Percentiles rank a stretch among this genome's conserved stretches.
These are phyloP conservation scores for Megalopta genalis DNA, from an alignment of 1,140 invertebrate genomes.

Conservation along the genomic window DNA sequence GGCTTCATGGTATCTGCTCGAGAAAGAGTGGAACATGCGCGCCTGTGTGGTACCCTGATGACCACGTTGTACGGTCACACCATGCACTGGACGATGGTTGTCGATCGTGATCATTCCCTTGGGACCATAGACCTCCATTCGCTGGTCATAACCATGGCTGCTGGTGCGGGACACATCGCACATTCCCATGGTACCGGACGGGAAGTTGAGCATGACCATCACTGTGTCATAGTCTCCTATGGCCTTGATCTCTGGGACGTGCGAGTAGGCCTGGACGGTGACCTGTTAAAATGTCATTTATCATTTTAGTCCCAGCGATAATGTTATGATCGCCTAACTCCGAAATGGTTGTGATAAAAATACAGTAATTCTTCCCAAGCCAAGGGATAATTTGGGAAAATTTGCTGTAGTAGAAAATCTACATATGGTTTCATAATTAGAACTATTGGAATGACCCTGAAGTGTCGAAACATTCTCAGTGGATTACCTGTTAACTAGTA, in stretches of 20 bases:
- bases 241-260: slow-evolving; percentile 82
- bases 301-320: too few relatives aligned
- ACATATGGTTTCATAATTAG: too few relatives aligned
- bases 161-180: slow-evolving; percentile 85
- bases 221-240: slow-evolving; percentile 86
- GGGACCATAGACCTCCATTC: slow-evolving; percentile 84
- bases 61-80: slow-evolving; percentile 75
- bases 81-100: slow-evolving; percentile 81
- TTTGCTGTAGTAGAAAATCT: too few relatives aligned
- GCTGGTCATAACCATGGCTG: slow-evolving; percentile 86
- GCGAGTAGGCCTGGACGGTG: slow-evolving; percentile 79
- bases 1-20: slow-evolving; percentile 82
- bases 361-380: too few relatives aligned
- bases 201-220: slow-evolving; percentile 82
- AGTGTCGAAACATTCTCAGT: too few relatives aligned
- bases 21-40: slow-evolving; percentile 84
- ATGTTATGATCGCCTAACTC: too few relatives aligned
- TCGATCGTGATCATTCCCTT: slow-evolving; percentile 82
- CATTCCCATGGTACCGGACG: slow-evolving; percentile 83
- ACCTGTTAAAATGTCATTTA: slow-evolving; percentile 70
- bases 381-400: too few relatives aligned
- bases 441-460: too few relatives aligned
- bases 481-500: too few relatives aligned
- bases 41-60: slow-evolving; percentile 74
- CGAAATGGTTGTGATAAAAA: too few relatives aligned